A percentile compares a stretch with the other conserved stretches of the same genome.
These are phyloP conservation scores for Chymomyza amoena DNA, from an alignment of 2,888 invertebrate species.

Conservation along the genomic window DNA sequence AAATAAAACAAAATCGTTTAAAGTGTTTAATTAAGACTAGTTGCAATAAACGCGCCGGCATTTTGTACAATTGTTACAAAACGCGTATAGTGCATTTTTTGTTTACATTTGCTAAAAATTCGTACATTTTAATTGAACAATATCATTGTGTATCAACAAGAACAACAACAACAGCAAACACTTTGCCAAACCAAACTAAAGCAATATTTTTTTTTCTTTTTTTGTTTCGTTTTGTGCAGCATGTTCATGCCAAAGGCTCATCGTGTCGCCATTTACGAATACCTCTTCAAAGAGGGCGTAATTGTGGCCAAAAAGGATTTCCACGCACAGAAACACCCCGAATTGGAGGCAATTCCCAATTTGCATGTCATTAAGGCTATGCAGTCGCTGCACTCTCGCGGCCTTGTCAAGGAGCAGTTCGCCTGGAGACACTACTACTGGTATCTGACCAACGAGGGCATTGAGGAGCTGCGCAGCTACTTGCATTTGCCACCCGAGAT, in stretches of 20 bases:
- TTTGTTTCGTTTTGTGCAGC: constrained; percentile 80
- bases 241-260: constrained; percentile 99
- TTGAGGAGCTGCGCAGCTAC: constrained; percentile 96
- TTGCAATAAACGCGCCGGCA: constrained; percentile 13
- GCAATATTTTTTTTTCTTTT: constrained; percentile 14
- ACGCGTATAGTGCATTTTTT: constrained; percentile 34
- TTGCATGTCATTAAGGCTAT: constrained; percentile 99
- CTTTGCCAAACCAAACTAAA: neutral
- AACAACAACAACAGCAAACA: constrained; percentile 29
- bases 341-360: constrained; percentile 96
- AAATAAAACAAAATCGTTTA: constrained; percentile 57
- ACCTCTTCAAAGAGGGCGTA: constrained; percentile 99
- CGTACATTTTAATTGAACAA: constrained; percentile 25
- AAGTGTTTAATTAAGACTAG: constrained; percentile 36
- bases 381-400: constrained; percentile 97
- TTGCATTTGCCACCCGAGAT: constrained; percentile 99
- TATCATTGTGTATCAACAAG: constrained; percentile 14
- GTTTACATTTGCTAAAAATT: constrained; percentile 31
- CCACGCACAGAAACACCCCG: constrained; percentile 98
- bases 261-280: constrained; percentile 97
- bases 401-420: constrained; percentile 99
- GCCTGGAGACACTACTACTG: constrained; percentile 99
- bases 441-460: constrained; percentile 98
- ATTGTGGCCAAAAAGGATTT: constrained; percentile 99
- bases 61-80: constrained; percentile 11